Evolutionary conservation across 2,888 invertebrate genomes (phyloP), one percentile per base, ranked within the genome.

Genomic region (Drosophila tanythrix): DNA sequence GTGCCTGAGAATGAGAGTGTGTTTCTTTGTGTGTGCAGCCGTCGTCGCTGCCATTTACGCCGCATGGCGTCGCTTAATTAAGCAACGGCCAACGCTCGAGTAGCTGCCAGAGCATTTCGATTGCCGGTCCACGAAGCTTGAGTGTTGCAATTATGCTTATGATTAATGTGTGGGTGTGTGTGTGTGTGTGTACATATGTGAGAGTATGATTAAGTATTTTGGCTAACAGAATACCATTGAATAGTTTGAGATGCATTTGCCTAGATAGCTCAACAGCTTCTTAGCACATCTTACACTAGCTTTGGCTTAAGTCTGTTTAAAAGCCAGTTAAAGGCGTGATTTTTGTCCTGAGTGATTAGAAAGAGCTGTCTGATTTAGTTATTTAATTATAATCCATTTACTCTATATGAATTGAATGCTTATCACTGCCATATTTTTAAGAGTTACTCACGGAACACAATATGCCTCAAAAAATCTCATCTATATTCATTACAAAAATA

Each of bases 61-160:
- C 65, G 73, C 79, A 83, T 81, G 86, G 73, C 61, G 62, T 74
- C 81, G 76, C 76, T 83, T 83, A 85, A 83, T 83, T 83, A 85
- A 79, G 83, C 79, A 83, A 79, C 69, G 70, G 66, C 35, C 62
- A 66, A 51, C 43, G 70, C 64, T 70, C 53, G 63, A 67, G 63
- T 63, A 57, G 64, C 61, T 71, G 53, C 74, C 62, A 56, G 57
- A 65, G 61, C 60, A 65, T 59, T 68, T 61, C 61, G 61, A 52
- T 60, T 35, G 51, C 48, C 35, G 57, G 46, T 73, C 69, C 50
- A 68, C 40, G 31, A 48, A 56, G 35, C 56, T 63, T 29, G 67
- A 68, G 63, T 76, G 70, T 66, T 73, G 70, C 77, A 75, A 78
- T 80, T 76, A 74, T 73, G 68, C 65, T 61, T 71, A 83, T 82